Evolutionary conservation across 2,113 vertebrate species (phyloP), one percentile per base, ranked within the genome.

Genomic region (Melanerpes formicivorus): DNA sequence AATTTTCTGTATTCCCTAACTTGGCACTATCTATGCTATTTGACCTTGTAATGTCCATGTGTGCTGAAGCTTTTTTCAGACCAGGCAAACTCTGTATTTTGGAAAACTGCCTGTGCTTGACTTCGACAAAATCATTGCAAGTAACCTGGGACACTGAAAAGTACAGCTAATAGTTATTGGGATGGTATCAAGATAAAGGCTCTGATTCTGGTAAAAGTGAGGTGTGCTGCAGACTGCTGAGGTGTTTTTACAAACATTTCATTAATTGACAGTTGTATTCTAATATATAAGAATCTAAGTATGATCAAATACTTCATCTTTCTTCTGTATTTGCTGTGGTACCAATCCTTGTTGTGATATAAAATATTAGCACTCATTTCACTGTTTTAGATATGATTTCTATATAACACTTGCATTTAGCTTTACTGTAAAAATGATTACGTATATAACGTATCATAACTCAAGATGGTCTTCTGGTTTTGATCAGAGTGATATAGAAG

Each of bases 361-460:
- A 83, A 90, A 70, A 80, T 46, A 77, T 64, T 71, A 74, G 44
- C 30, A 64, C 25, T 4, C 3, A 52, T 79, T 95, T 88, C 25
- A 15, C 34, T 62, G 7, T 16, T 94, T 85, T 67, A 71, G 48
- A 21, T 66, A 42, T 60, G 8, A 80, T 94, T 85, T 95, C 48
- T 60, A 6, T 71, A 37, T 80, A 60, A 79, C 44, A 80, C 84
- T 32, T 77, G 69, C 69, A 78, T 86, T 95, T 93, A 88, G 3
- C 65, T 90, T 91, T 88, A 92, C 56, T 83, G 32, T 86, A 86
- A 95, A 90, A 96, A 95, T 74, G 3, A 85, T 90, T 90, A 93
- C 74, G 19, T 88, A 71, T 85, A 67, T 67, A 90, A 42, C 25
- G 54, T 71, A 67, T 56, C 76, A 88, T 94, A 93, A 94, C 70